These are phyloP conservation scores for Prolemur simus DNA, from an alignment of 2,113 vertebrate species.

Conservation along the genomic window DNA sequence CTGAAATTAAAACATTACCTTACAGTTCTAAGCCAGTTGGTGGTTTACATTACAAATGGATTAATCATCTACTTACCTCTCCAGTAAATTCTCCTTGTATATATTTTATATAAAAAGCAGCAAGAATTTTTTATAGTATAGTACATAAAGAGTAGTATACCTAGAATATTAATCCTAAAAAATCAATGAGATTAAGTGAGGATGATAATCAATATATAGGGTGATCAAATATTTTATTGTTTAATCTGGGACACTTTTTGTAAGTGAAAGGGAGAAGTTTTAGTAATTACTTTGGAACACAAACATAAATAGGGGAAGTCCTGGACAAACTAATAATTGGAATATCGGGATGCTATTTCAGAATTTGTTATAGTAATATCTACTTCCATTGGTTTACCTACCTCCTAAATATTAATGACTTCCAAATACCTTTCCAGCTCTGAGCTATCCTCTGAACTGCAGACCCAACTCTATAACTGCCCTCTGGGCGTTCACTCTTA, in stretches of 20 bases:
- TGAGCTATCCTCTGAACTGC: neutral
- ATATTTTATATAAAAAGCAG: neutral
- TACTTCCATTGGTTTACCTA: neutral
- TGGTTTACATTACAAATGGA: neutral
- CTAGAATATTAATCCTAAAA: neutral
- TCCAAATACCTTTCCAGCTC: neutral
- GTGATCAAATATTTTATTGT: neutral
- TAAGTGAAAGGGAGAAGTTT: neutral
- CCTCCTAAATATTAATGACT: neutral
- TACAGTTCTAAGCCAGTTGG: neutral
- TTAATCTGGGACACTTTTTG: neutral
- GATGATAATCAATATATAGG: neutral
- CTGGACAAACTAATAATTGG: neutral
- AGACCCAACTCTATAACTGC: neutral
- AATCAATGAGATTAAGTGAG: neutral
- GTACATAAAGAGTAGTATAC: neutral
- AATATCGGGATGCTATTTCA: neutral
- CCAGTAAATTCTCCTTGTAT: neutral
- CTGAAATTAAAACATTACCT: conserved; percentile 15
- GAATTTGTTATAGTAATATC: neutral
- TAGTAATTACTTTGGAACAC: neutral
- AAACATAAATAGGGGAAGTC: neutral
- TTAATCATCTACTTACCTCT: neutral
- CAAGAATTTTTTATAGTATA: neutral
- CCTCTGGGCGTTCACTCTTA: neutral